Conservation (phyloP, 2,888 invertebrate genomes). For the Dysmachus trigonus region DNA sequence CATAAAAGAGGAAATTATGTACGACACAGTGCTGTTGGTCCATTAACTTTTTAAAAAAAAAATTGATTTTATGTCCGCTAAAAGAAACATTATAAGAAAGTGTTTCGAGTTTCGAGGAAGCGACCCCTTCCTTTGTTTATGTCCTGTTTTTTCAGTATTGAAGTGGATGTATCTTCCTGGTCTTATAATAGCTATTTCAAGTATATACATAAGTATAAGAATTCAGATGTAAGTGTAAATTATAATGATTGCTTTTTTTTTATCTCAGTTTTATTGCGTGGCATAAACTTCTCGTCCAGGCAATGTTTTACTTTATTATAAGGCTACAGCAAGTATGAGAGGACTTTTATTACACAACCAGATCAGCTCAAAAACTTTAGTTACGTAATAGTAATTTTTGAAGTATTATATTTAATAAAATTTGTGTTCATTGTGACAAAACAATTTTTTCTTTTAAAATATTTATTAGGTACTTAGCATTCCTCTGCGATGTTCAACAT, state of each 20-base stretch:
- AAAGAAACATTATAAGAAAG: background rate
- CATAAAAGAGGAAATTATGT: background rate
- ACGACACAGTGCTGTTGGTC: background rate
- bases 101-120: background rate
- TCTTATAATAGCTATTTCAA: background rate
- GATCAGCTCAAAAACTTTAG: no score
- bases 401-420: no score
- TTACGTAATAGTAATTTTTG: no score
- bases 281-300: background rate
- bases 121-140: background rate
- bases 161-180: background rate
- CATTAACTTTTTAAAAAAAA: background rate
- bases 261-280: background rate
- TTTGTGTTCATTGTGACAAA: no score
- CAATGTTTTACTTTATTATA: background rate
- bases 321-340: background rate
- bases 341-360: no score
- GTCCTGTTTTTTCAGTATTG: background rate
- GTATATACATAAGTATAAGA: no score
- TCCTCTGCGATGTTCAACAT: no score
- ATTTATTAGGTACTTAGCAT: no score
- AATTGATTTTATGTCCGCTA: background rate
- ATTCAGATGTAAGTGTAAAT: background rate
- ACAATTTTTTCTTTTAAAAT: no score
- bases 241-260: background rate